These are phyloP conservation scores for Zonitis immaculata DNA, from an alignment of 2,888 invertebrate species.

Conservation along the genomic window DNA sequence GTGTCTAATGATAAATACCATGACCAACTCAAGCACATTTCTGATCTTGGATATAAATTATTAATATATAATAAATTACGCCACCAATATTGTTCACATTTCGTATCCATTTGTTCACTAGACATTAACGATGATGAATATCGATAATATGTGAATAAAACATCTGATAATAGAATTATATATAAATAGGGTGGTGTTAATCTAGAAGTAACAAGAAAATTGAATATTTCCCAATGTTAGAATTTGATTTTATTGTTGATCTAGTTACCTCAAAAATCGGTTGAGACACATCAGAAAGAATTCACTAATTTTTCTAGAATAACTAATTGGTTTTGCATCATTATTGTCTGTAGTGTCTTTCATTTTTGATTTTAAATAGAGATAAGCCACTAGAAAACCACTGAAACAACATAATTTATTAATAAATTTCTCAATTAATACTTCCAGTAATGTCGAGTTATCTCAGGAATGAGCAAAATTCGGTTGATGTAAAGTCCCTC, in stretches of 20 bases:
- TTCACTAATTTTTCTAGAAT: constrained; percentile 24
- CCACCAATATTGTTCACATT: constrained; percentile 54
- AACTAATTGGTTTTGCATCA: constrained; percentile 19
- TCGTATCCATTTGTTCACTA: constrained; percentile 42
- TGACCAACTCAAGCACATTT: constrained; percentile 53
- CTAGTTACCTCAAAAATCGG: constrained; percentile 50
- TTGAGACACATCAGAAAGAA: constrained; percentile 37
- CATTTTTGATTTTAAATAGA: constrained; percentile 35
- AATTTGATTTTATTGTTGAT: too few relatives aligned
- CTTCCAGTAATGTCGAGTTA: too few relatives aligned
- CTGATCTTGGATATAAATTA: constrained; percentile 47
- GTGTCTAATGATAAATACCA: constrained; percentile 52
- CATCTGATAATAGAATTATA: constrained; percentile 44
- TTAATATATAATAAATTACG: constrained; percentile 52
- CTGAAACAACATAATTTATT: too few relatives aligned
- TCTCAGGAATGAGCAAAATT: too few relatives aligned
- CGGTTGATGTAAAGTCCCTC: too few relatives aligned
- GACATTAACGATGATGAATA: constrained; percentile 44
- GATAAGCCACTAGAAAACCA: constrained; percentile 37
- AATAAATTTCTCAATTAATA: too few relatives aligned
- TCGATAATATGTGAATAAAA: constrained; percentile 44
- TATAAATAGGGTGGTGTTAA: constrained; percentile 50
- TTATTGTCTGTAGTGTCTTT: constrained; percentile 5
- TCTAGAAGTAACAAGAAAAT: constrained; percentile 35
- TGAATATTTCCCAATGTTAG: too few relatives aligned